Conservation (phyloP, 1,140 invertebrate species). For the Atopsyche davidsoni region DNA sequence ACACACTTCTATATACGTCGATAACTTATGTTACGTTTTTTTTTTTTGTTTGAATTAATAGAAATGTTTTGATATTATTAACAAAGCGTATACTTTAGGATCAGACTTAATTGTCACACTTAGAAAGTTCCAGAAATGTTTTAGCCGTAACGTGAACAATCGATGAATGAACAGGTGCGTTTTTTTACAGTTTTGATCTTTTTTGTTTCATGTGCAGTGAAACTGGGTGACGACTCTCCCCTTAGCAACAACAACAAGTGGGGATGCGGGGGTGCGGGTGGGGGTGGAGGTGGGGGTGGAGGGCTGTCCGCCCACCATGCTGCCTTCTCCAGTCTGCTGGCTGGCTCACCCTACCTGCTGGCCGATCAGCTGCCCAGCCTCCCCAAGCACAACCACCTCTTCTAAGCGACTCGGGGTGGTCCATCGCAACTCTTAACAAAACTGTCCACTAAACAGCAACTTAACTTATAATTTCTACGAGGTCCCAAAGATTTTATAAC, state of each 20-base stretch:
- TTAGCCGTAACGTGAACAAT: neutral
- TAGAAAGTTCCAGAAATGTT: neutral
- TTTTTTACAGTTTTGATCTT: neutral
- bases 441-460: too few species aligned
- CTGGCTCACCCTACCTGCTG: conserved; percentile 26
- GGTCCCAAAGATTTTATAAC: too few species aligned
- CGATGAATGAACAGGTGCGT: neutral
- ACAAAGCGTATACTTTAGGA: neutral
- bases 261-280: conserved; percentile 23
- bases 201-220: conserved; percentile 35
- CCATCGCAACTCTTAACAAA: too few species aligned
- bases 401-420: too few species aligned
- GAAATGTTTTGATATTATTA: conserved; percentile 4
- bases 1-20: conserved; percentile 7
- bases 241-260: conserved; percentile 44
- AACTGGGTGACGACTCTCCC: conserved; percentile 37
- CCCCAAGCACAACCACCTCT: conserved; percentile 29
- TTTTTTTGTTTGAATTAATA: conserved; percentile 4
- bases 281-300: conserved; percentile 19
- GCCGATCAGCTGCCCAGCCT: conserved; percentile 26
- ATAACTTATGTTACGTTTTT: conserved; percentile 4
- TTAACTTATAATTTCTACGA: too few species aligned
- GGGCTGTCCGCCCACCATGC: conserved; percentile 22
- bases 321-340: conserved; percentile 23
- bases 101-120: neutral